Evolutionary conservation across 2,888 invertebrate species (phyloP).

Genomic region (Drepana falcataria): DNA sequence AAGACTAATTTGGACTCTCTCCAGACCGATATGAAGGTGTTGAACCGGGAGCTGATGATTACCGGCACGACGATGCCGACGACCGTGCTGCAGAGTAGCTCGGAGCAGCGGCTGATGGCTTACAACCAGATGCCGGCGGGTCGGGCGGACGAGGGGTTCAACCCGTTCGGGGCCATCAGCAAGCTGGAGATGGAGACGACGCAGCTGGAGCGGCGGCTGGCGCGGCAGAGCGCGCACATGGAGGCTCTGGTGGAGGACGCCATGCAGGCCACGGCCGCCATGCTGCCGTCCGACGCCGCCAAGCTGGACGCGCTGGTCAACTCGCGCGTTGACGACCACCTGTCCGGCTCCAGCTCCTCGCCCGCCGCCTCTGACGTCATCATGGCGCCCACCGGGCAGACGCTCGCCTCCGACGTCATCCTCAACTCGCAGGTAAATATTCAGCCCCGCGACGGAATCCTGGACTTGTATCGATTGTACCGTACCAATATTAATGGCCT

Average conservation of each 20-base stretch:
- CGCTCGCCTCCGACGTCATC: constrained; percentile 76
- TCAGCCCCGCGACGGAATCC: no score
- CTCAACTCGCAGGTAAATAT: constrained; percentile 63
- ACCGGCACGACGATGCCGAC: constrained; percentile 37
- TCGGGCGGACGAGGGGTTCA: constrained; percentile 41
- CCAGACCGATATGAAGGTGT: constrained; percentile 50
- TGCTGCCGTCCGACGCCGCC: constrained; percentile 61
- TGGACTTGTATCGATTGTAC: no score
- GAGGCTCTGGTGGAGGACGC: constrained; percentile 71
- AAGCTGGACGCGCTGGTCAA: constrained; percentile 80
- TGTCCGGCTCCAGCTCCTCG: constrained; percentile 49
- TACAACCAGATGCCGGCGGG: constrained; percentile 39
- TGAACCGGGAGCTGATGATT: constrained; percentile 55
- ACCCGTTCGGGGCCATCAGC: constrained; percentile 59
- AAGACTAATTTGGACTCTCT: constrained; percentile 40
- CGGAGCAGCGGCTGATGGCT: constrained; percentile 42
- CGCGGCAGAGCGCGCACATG: constrained; percentile 67
- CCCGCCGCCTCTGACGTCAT: constrained; percentile 51
- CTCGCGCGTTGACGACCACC: constrained; percentile 59
- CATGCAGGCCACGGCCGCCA: constrained; percentile 66
- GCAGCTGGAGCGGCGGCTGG: constrained; percentile 56
- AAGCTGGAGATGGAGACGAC: constrained; percentile 58
- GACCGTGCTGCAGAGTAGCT: constrained; percentile 25
- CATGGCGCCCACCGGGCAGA: constrained; percentile 51
- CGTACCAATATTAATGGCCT: no score